Conservation (phyloP, 2,888 invertebrate genomes). For the Heliconius aoede region DNA sequence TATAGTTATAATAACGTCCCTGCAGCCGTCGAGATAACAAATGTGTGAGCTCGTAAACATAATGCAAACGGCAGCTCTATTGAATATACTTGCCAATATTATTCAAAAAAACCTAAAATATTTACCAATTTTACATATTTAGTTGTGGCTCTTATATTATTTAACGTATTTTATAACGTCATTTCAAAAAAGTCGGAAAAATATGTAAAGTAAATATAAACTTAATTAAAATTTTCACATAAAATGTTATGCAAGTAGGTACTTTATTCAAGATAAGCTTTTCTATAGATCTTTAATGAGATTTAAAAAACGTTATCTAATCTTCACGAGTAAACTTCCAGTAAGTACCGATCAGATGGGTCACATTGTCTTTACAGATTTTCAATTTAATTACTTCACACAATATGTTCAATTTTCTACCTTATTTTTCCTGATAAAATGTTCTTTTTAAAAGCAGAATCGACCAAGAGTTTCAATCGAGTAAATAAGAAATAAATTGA, state of each 20-base stretch:
- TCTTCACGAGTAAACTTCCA: not conserved
- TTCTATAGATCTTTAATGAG: too few species aligned
- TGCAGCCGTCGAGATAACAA: slow-evolving; percentile 32
- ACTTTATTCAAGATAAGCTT: too few species aligned
- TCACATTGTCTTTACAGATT: not conserved
- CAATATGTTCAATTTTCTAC: slow-evolving; percentile 8
- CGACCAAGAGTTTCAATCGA: not conserved
- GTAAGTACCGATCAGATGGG: not conserved
- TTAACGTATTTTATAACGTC: too few species aligned
- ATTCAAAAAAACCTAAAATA: not conserved
- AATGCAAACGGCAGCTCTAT: slow-evolving; percentile 25
- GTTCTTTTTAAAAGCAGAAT: slow-evolving; percentile 6
- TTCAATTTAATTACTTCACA: slow-evolving; percentile 1
- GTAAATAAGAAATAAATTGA: slow-evolving; percentile 27
- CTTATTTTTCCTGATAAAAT: slow-evolving; percentile 8
- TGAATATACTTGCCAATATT: slow-evolving; percentile 19
- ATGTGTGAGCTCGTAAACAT: slow-evolving; percentile 33
- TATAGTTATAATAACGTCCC: slow-evolving; percentile 17
- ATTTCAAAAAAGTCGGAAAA: too few species aligned
- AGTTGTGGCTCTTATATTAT: too few species aligned
- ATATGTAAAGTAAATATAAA: not conserved
- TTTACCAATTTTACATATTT: too few species aligned
- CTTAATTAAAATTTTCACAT: not conserved
- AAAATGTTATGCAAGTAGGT: too few species aligned
- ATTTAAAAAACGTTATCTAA: too few species aligned